Evolutionary conservation across 2,888 invertebrate species (phyloP).

Genomic region (Clistopyga incitator): DNA sequence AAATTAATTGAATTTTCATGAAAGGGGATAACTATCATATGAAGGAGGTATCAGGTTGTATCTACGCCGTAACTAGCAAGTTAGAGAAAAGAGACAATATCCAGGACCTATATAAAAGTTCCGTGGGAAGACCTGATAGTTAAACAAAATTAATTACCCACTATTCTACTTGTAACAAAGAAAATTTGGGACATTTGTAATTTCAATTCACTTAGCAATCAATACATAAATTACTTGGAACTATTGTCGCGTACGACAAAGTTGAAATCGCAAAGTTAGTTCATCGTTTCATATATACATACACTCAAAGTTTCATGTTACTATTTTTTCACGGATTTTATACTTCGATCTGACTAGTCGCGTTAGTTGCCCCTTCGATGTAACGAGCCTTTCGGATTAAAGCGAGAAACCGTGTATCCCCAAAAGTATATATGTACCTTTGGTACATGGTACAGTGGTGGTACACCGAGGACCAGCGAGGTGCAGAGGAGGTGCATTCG

Average conservation of each 20-base stretch:
- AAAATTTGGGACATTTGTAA: no score
- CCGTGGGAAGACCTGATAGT: no score
- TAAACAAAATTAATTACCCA: no score
- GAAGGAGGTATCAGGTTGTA: neutral
- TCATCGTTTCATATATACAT: conserved; percentile 14
- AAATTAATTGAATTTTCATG: neutral
- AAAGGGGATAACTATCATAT: no score
- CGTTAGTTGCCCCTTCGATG: conserved; percentile 40
- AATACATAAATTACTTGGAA: neutral
- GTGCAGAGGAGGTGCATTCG: conserved; percentile 35
- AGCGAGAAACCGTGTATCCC: conserved; percentile 41
- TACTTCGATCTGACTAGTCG: conserved; percentile 28
- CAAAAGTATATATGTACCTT: conserved; percentile 37
- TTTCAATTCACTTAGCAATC: no score
- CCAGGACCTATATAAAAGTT: no score
- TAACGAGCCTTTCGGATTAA: conserved; percentile 55
- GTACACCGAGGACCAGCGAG: conserved; percentile 12
- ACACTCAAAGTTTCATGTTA: neutral
- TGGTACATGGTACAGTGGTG: conserved; percentile 26
- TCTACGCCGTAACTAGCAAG: no score
- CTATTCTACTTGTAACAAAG: no score
- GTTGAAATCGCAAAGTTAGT: conserved; percentile 14
- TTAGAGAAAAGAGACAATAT: no score
- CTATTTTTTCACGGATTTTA: conserved; percentile 9
- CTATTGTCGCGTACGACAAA: neutral